These are phyloP conservation scores for Pollenia angustigena DNA, from an alignment of 2,888 invertebrate genomes.

Conservation along the genomic window DNA sequence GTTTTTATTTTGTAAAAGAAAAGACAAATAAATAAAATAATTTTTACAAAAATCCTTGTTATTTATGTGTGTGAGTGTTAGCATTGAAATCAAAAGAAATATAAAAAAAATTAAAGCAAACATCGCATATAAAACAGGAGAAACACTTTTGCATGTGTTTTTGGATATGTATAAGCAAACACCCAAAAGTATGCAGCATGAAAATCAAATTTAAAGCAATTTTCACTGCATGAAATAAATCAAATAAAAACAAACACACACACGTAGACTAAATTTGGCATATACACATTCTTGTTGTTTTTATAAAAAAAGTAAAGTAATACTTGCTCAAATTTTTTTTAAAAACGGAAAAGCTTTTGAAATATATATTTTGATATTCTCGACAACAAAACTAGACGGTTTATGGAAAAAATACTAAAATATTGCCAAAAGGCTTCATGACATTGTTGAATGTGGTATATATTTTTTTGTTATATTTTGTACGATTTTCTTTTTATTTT, in stretches of 20 bases:
- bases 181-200: slow-evolving; percentile 70
- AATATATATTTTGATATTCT: slow-evolving; percentile 25
- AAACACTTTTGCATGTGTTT: neutral
- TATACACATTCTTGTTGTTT: neutral
- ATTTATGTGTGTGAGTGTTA: neutral
- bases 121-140: neutral
- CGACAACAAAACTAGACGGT: neutral
- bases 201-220: slow-evolving; percentile 72
- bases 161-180: slow-evolving; percentile 21
- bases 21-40: slow-evolving; percentile 13
- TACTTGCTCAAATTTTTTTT: slow-evolving; percentile 23
- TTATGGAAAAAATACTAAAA: slow-evolving; percentile 2
- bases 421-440: slow-evolving; percentile 62
- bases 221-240: slow-evolving; percentile 71
- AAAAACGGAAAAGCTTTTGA: slow-evolving; percentile 29
- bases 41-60: slow-evolving; percentile 25
- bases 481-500: slow-evolving; percentile 10
- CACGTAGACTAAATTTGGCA: neutral
- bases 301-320: slow-evolving; percentile 1
- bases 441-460: slow-evolving; percentile 57
- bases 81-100: slow-evolving; percentile 28
- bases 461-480: slow-evolving; percentile 15
- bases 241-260: slow-evolving; percentile 52
- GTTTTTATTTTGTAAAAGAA: neutral
- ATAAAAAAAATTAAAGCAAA: slow-evolving; percentile 20